These are phyloP conservation scores for Drosophila sturtevanti DNA, from an alignment of 1,140 invertebrate species.

Conservation along the genomic window DNA sequence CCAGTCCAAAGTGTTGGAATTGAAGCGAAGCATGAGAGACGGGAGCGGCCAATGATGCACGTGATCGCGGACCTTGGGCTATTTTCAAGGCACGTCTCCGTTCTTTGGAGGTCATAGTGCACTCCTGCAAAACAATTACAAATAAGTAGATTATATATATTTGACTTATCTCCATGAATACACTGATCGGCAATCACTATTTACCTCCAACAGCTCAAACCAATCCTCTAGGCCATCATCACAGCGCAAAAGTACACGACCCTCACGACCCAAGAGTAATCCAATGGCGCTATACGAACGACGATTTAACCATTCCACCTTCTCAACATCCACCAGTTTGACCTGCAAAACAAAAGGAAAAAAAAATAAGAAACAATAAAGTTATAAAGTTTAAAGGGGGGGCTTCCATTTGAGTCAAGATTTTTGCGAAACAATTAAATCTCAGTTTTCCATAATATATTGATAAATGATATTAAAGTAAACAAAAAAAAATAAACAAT, in stretches of 20 bases:
- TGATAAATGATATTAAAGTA: background rate
- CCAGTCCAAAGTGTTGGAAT: constrained; percentile 75
- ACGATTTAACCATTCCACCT: constrained; percentile 86
- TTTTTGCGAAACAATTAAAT: background rate
- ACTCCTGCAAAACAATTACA: constrained; percentile 82
- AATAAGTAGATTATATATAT: background rate
- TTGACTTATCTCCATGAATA: background rate
- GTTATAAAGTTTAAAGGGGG: constrained; percentile 15
- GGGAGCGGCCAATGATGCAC: constrained; percentile 78
- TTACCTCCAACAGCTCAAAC: constrained; percentile 85
- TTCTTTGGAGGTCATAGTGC: constrained; percentile 85
- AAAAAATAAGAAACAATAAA: constrained; percentile 58
- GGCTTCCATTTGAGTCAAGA: background rate
- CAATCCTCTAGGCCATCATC: constrained; percentile 85
- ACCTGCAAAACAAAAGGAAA: constrained; percentile 82
- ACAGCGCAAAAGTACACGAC: constrained; percentile 85
- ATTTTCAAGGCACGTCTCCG: constrained; percentile 84
- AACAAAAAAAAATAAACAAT: background rate
- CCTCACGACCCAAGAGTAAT: constrained; percentile 84
- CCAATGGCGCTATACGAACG: constrained; percentile 85
- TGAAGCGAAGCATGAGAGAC: constrained; percentile 79
- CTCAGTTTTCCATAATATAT: background rate
- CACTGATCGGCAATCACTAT: constrained; percentile 12
- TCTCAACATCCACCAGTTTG: constrained; percentile 87
- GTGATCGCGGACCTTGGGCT: constrained; percentile 83